phyloP scores from a whole-genome alignment of 1,140 invertebrate genomes.

The Bombus soroeensis region DNA sequence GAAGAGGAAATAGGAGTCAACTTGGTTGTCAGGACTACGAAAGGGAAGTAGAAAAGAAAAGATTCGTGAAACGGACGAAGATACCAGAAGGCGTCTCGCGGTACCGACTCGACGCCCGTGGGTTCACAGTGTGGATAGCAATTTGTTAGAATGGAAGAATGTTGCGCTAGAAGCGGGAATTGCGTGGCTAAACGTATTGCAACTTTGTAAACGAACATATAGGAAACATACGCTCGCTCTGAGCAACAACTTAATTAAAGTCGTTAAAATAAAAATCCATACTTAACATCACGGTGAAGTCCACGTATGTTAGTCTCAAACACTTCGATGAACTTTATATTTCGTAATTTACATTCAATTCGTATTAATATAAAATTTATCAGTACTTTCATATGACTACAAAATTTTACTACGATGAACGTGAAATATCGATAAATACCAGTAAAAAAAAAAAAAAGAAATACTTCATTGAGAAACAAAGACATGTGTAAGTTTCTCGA shows the following conservation, averaged over 20 bases:
- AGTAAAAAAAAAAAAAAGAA: no score
- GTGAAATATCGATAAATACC: no score
- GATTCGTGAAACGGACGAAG: background rate
- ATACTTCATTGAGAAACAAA: no score
- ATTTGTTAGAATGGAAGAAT: conserved; percentile 51
- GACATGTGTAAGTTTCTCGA: no score
- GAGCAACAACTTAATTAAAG: conserved; percentile 27
- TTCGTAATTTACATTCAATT: background rate
- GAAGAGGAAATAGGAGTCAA: conserved; percentile 47
- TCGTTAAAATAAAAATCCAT: background rate
- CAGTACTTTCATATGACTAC: no score
- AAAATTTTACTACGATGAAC: no score
- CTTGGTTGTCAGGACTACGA: conserved; percentile 22
- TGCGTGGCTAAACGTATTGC: background rate
- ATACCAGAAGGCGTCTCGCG: conserved; percentile 19
- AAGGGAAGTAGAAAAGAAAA: background rate
- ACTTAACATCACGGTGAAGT: background rate
- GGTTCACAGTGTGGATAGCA: conserved; percentile 51
- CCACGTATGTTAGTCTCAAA: background rate
- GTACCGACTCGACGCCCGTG: conserved; percentile 37
- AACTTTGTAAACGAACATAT: background rate
- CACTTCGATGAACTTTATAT: background rate
- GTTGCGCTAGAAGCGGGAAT: conserved; percentile 37
- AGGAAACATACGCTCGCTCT: background rate
- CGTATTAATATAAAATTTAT: background rate